phyloP scores from a whole-genome alignment of 2,113 vertebrate species.

The Axis porcinus region DNA sequence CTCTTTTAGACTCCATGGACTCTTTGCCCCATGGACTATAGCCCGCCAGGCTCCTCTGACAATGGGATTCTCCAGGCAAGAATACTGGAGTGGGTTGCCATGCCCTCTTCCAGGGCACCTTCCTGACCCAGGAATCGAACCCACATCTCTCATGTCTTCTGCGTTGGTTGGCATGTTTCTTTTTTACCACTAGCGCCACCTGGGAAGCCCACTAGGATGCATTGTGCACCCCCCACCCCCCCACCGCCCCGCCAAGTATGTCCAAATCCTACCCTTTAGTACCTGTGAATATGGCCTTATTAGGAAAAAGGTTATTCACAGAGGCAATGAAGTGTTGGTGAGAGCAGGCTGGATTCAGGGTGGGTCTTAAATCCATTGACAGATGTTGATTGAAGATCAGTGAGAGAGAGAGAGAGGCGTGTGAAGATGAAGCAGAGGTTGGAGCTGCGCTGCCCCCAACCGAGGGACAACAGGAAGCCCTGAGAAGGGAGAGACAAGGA shows the following conservation, averaged over 20 bases:
- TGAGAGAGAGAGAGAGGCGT: neutral
- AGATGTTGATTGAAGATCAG: neutral
- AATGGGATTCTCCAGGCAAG: neutral
- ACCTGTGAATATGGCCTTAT: neutral
- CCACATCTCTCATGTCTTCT: neutral
- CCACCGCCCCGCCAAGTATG: fast-evolving
- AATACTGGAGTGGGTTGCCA: neutral
- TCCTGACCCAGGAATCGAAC: neutral
- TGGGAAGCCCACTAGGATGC: neutral
- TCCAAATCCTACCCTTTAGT: neutral
- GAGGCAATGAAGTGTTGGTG: neutral
- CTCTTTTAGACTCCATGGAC: neutral
- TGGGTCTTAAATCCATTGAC: neutral
- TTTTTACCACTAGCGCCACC: neutral
- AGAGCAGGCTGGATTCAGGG: neutral
- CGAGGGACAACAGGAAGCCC: neutral
- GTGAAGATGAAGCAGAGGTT: neutral
- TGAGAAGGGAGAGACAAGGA: neutral
- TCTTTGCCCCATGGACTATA: neutral
- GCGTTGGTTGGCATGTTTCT: neutral
- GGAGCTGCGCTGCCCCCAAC: neutral
- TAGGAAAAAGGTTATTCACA: neutral
- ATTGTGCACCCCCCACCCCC: fast-evolving
- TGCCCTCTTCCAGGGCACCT: neutral
- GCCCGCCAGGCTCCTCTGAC: neutral